Base-by-base conservation (phyloP, 1,140 invertebrate genomes). In the Cyclina sinensis region DNA sequence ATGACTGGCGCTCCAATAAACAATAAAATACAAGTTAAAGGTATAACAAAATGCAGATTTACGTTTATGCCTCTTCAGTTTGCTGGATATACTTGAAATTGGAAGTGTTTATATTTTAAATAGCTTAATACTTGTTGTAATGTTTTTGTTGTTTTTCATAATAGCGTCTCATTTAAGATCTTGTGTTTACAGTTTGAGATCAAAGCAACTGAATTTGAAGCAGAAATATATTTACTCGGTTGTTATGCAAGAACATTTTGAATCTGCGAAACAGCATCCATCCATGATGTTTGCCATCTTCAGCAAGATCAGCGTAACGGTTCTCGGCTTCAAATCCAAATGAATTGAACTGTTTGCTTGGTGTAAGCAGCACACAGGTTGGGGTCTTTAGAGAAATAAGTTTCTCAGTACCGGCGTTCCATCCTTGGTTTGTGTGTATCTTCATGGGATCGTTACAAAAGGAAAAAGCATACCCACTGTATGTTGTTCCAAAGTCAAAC, bases 301-400 rank as follows among this genome's bases (percentile, higher is more conserved):
- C 37, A 2, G 46, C 24, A 39, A 88, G 86, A 24, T 68, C 57
- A 16, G 9, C 43, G 43, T 88, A 88, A 4, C 35, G 65, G 16
- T 68, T 59, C 32, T 88, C 86, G 11, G 86, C 86, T 54, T 80
- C 86, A 32, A 70, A 80, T 0, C 86, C 86, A 68, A 88, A 70
- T 3, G 51, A 24, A 46, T 39, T 3, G 54, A 86, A 86, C 30
- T 86, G 7, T 32, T 46, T 3, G 24, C 78, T 70, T n/a, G 48
- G 68, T 21, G n/a, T 46, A 24, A 85, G 21, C 12, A 85, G 48
- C 1, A 85, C 21, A 43, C 30, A 73, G 5, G 84, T 86, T n/a
- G 70, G 84, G 2, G 73, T 62, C 21, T 86, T 86, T 14, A 83
- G 2, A 30, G 43, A 46, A 11, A 73, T 70, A 0, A 68, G 37